Evolutionary conservation across 2,113 vertebrate species (phyloP).

Genomic region (Cygnus buccinator): DNA sequence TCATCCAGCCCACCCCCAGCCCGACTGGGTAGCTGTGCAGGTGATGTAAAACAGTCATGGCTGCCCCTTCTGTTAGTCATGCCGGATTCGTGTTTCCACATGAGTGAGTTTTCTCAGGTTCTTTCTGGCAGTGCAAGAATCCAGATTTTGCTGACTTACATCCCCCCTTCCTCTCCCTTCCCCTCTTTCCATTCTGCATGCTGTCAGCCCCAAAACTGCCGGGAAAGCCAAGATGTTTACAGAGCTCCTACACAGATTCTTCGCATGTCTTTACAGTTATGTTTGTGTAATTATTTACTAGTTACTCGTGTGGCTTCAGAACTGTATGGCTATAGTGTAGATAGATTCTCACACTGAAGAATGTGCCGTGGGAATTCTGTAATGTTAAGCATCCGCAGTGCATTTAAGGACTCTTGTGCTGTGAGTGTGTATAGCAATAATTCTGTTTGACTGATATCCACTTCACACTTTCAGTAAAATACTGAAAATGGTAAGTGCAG

Average conservation of each 20-base stretch:
- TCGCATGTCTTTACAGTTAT: conserved; percentile 15
- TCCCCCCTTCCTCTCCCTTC: rapidly evolving
- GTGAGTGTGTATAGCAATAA: conserved; percentile 27
- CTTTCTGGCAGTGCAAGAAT: neutral
- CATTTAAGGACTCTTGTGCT: conserved; percentile 37
- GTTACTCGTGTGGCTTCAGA: conserved; percentile 12
- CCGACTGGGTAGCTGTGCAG: neutral
- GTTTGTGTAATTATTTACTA: conserved; percentile 46
- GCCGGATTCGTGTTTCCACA: neutral
- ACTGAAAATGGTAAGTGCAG: conserved; percentile 53
- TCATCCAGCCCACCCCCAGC: neutral
- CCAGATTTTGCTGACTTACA: neutral
- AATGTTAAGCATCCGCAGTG: conserved; percentile 18
- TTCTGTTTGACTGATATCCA: conserved; percentile 51
- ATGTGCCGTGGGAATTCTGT: conserved; percentile 28
- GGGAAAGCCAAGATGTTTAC: conserved; percentile 16
- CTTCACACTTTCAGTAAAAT: conserved; percentile 56
- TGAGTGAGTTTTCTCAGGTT: neutral
- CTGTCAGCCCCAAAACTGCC: neutral
- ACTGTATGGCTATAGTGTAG: neutral
- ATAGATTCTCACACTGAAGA: neutral
- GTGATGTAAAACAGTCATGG: neutral
- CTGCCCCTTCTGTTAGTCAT: neutral
- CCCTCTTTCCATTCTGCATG: neutral
- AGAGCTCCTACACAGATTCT: conserved; percentile 48